Percentiles rank a stretch among this genome's conserved stretches.
These are phyloP conservation scores for Harpagus bidentatus DNA, from an alignment of 2,113 vertebrate genomes.

Conservation along the genomic window DNA sequence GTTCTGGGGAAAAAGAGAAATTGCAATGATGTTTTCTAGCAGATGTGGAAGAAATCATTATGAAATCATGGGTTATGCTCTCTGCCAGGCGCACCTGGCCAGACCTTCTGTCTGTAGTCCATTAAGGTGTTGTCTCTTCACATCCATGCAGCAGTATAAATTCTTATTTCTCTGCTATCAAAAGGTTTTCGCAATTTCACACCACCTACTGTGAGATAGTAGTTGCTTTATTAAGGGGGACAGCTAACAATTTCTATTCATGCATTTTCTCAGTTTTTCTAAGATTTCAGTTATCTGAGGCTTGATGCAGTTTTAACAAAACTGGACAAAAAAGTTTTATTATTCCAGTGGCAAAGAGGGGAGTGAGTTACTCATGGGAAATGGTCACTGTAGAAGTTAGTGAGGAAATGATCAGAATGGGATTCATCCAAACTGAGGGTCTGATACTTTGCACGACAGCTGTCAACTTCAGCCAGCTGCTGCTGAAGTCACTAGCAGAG, in stretches of 20 bases:
- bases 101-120: not conserved
- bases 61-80: not conserved
- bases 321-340: not conserved
- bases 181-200: not conserved
- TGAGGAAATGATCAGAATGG: not conserved
- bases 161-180: not conserved
- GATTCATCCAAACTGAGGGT: not conserved
- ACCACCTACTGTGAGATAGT: not conserved
- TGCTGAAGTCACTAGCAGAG: not conserved
- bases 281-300: not conserved
- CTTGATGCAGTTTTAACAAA: not conserved
- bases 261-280: not conserved
- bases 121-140: not conserved
- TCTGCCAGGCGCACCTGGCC: not conserved
- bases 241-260: not conserved
- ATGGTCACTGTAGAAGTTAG: not conserved
- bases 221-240: not conserved
- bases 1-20: slow-evolving; percentile 64
- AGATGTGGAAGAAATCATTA: not conserved
- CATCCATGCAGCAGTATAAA: not conserved
- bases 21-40: not conserved
- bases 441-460: accelerated
- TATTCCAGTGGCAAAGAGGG: not conserved
- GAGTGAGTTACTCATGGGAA: not conserved
- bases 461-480: not conserved